Evolutionary conservation across 2,797 vertebrate species (phyloP), one percentile per base, ranked within the genome.

Genomic region (Macrochelys suwanniensis): DNA sequence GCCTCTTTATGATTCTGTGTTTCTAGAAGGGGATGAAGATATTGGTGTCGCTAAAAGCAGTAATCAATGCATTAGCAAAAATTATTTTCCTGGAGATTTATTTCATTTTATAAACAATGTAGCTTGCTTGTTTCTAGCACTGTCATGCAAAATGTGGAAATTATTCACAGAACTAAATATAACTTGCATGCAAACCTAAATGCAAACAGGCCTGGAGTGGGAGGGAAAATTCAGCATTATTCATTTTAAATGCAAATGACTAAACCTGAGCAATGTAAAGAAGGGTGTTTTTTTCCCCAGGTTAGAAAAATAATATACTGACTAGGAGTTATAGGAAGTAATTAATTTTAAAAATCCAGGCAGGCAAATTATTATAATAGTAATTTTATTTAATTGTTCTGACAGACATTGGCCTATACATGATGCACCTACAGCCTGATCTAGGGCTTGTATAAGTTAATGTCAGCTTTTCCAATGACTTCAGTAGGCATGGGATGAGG

Each of bases 231-330:
- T 87, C 89, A 95, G 79, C 42, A 89, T 81, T 93, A 2, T 96
- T 98, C 47, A 96, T 98, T 97, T 98, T 96, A 95, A 92, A 97
- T 95, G 95, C 95, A 98, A 97, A 98, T 94, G 68, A 50, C 89
- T 78, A 59, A 92, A 94, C 74, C n/a, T n/a, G 26, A 94, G 71
- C 53, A 81, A 65, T 50, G 89, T 12, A 59, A 45, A 21, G 37
- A 53, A 23, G 80, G 25, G 42, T 23, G 47, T n/a, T 81, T 49
- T 57, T 3, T 9, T 33, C 61, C 93, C 89, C 26, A 81, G 78
- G 59, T 50, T 28, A 84, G 82, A 95, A 12, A 88, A 92, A 81
- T 84, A 11, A 84, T 91, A 84, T 76, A 51, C 37, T 5, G 80
- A 82, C 74, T 56, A 84, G 85, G 89, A 96, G 92, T 37, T 53